phyloP scores from a whole-genome alignment of 2,888 invertebrate genomes.

The Mayetiola destructor region DNA sequence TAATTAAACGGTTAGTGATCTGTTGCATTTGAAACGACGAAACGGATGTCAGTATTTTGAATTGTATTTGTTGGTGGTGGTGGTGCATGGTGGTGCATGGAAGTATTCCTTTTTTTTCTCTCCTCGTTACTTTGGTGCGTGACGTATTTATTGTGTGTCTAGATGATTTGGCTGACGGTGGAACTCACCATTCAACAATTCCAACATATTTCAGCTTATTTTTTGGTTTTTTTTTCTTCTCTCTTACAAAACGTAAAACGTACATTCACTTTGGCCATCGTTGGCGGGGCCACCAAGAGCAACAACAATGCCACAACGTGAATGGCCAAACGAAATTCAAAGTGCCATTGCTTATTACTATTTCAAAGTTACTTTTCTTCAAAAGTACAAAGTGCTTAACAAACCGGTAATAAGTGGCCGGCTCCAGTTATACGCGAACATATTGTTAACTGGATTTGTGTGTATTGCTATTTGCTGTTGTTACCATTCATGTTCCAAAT shows the following conservation, averaged over 20 bases:
- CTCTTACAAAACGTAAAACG: too few relatives aligned
- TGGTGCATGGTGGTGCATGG: too few relatives aligned
- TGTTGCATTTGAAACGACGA: conserved; percentile 11
- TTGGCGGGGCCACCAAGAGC: neutral
- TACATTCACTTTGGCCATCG: neutral
- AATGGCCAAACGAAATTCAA: neutral
- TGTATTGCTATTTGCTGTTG: neutral
- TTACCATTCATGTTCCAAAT: neutral
- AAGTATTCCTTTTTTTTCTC: too few relatives aligned
- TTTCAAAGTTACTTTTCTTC: conserved; percentile 9
- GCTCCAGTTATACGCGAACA: too few relatives aligned
- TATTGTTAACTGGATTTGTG: conserved; percentile 7
- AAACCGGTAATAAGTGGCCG: conserved; percentile 3
- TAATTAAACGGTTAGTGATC: conserved; percentile 13
- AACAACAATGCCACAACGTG: neutral
- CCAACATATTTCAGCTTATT: too few relatives aligned
- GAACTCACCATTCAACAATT: too few relatives aligned
- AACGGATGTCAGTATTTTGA: conserved; percentile 11
- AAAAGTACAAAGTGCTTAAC: conserved; percentile 12
- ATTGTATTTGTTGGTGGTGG: too few relatives aligned
- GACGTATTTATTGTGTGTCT: conserved; percentile 6
- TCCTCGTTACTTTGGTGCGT: too few relatives aligned
- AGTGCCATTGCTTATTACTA: too few relatives aligned
- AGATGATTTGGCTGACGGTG: neutral
- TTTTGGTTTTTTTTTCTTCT: too few relatives aligned